Conservation (phyloP, 1,140 invertebrate species). For the Grapholita molesta region DNA sequence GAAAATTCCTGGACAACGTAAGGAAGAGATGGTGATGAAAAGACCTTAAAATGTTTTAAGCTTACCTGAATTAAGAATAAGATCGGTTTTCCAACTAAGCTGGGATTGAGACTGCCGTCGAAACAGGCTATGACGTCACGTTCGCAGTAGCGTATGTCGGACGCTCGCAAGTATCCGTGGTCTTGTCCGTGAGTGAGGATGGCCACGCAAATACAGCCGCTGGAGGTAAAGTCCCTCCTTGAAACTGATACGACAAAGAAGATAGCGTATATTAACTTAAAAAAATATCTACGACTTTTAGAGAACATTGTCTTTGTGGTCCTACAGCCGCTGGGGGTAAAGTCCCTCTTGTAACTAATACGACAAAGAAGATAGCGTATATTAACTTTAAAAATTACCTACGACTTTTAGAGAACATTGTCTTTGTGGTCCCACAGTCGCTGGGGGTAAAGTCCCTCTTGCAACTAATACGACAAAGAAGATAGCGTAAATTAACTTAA, state of each 20-base stretch:
- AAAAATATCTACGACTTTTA: no score
- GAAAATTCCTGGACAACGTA: no score
- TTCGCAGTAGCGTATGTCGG: neutral
- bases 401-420: no score
- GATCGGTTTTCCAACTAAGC: neutral
- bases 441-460: neutral
- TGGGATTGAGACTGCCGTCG: neutral
- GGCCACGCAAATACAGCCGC: neutral
- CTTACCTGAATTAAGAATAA: neutral
- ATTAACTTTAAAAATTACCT: no score
- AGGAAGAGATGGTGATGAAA: no score
- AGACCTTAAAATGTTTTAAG: neutral
- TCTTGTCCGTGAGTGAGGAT: neutral
- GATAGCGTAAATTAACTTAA: no score
- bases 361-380: neutral
- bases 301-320: no score
- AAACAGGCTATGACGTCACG: neutral
- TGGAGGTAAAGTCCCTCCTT: neutral
- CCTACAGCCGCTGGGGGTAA: neutral
- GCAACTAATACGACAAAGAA: neutral
- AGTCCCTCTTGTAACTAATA: neutral
- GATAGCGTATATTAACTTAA: no score
- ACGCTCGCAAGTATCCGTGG: neutral
- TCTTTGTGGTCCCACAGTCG: no score
- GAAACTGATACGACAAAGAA: neutral